Base-by-base conservation (phyloP, 1,140 invertebrate genomes). In the Drosophila yakuba region DNA sequence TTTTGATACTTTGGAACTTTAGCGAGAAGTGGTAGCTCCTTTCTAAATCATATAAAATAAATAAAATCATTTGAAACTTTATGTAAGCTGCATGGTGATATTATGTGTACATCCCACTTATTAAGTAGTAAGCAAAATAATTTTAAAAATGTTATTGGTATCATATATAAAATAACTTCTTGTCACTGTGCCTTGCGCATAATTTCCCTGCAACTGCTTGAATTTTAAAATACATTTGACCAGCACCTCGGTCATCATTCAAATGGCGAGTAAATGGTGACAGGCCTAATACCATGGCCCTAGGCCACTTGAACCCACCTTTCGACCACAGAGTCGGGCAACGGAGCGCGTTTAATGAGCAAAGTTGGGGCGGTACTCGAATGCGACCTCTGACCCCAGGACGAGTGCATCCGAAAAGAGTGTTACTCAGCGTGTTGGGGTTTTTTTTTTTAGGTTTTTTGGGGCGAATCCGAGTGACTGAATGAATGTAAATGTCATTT, bases 301-400 rank as follows among this genome's bases (percentile, higher is more conserved):
- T 23, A 36, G 44, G 58, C 82, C 63, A 86, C 74, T 78, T 78
- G 77, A 43, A 35, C 17, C 28, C 74, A 75, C 68, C 78, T 75
- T 76, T 66, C 41, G 59, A 66, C 67, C 73, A 35, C 36, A 74
- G 52, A 41, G 23, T n/a, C n/a, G n/a, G n/a, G n/a, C n/a, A n/a
- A n/a, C n/a, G n/a, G n/a, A n/a, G n/a, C n/a, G n/a, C n/a, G n/a
- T 78, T 88, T 78, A 82, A 86, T 88, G 78, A 78, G 75, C 60
- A 72, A 79, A 71, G 51, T 76, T 55, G 45, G 38, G 35, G 43
- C 35, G 15, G 44, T 17, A 15, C 25, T 32, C 28, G 48, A 32
- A 32, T 14, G 14, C 20, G 45, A 48, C 15, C 43, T 17, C 11
- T 23, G 23, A 47, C 4, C n/a, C 48, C 48, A 5, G 15, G 25